Base-by-base conservation (phyloP, 2,797 vertebrate species). In the Pelochelys cantorii region DNA sequence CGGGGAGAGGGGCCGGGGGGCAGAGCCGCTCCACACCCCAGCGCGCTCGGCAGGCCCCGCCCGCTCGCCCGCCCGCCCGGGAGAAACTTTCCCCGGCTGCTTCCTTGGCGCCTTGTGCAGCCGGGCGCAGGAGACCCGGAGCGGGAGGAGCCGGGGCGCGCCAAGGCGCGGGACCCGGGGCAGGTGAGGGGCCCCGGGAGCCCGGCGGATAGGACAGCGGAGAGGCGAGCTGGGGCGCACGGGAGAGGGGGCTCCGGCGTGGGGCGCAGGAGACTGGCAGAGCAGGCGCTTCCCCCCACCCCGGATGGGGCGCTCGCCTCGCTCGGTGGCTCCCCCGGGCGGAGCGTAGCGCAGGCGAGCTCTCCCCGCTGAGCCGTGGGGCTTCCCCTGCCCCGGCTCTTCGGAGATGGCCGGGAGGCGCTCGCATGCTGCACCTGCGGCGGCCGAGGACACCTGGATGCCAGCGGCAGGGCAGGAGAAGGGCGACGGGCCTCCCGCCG, bases 11-110 rank as follows among this genome's bases (percentile, higher is more conserved):
- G 81, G 87, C 75, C 86, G 88, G 88, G 42, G 57, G 23, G 42
- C 55, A 57, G 83, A 77, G 57, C 31, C 17, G 37, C 88, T 85
- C 85, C 92, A 81, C 81, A 92, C 93, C 57, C 92, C 93, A 81
- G 29, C 12, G 86, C 84, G 57, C 86, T 56, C 13, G 11, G 22
- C 81, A 83, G 52, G 90, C 89, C n/a, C 79, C 88, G 84, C 84
- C 84, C 84, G 83, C 56, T 29, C 52, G 62, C 83, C 83, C 83
- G 62, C 83, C 83, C 83, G 94, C 88, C 93, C 82, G 93, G 81
- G 74, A 84, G 93, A 96, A 97, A 97, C 92, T 95, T 97, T 95
- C 92, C 90, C 93, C 90, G 92, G 90, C 88, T 80, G 85, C 83
- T 37, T n/a, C 65, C 68, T 53, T 22, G 37, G 79, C 78, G 65